phyloP scores from a whole-genome alignment of 2,797 vertebrate species.

The Antrozous pallidus region DNA sequence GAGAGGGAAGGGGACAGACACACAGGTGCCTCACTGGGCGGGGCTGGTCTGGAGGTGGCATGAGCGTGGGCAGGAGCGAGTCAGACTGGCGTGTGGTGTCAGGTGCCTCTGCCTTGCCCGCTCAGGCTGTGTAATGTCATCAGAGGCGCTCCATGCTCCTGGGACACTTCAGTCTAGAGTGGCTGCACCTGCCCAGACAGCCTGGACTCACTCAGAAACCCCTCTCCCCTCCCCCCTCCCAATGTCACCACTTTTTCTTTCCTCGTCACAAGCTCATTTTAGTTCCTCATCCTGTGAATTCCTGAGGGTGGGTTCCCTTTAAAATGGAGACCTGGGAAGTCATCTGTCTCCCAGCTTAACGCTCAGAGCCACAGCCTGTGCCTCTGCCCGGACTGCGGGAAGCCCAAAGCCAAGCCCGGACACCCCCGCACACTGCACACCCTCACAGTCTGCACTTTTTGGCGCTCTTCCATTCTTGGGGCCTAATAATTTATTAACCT shows the following conservation, averaged over 20 bases:
- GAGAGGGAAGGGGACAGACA: background rate
- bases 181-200: background rate
- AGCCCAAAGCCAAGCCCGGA: background rate
- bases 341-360: background rate
- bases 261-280: background rate
- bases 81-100: background rate
- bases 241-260: background rate
- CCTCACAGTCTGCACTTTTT: background rate
- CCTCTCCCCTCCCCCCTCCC: too few species aligned
- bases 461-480: background rate
- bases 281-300: background rate
- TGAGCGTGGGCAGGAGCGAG: accelerated
- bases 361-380: background rate
- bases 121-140: background rate
- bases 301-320: background rate
- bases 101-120: background rate
- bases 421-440: background rate
- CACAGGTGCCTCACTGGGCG: background rate
- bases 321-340: background rate
- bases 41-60: background rate
- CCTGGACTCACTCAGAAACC: too few species aligned
- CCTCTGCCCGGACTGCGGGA: background rate
- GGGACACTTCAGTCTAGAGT: background rate
- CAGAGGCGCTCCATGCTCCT: background rate
- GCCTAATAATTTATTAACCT: background rate